Evolutionary conservation across 2,113 vertebrate genomes (phyloP), one percentile per base, ranked within the genome.

Genomic region (mouse (Mus musculus)): DNA sequence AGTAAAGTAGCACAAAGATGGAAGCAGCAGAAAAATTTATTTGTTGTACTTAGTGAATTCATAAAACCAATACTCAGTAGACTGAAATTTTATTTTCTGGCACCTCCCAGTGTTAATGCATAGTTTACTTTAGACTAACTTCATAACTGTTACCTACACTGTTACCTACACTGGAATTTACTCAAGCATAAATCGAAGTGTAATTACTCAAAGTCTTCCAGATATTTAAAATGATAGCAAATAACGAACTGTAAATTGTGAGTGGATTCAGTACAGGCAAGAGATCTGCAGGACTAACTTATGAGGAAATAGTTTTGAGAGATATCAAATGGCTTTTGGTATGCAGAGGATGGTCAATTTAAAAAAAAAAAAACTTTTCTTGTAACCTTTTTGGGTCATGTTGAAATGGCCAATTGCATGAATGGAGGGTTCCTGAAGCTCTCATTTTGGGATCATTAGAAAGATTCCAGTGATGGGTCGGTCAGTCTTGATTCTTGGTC

Each of bases 261-360:
- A 75, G 49, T 89, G 56, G 88, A 87, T 24, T 81, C 46, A 78
- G 36, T 77, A 22, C 46, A 90, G 80, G 80, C 17, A 69, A 89
- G 93, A 78, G 56, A 69, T 93, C 30, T 92, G 1, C 52, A 86
- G 69, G 16, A 11, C 28, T 52, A 14, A 13, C 26, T 97, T 97
- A 95, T 76, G 63, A 94, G 92, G 46, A 92, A 93, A 90, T 73
- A 87, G 89, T 26, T 93, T 49, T 94, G 52, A 95, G 42, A 91
- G 72, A 87, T 26, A 88, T 59, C 42, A 90, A 87, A 33, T 94
- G 42, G 65, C 52, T 71, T 96, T 85, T 96, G 80, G 61, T 69
- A 42, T 49, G 42, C 77, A 88, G 65, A 94, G 72, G 80, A 26
- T 94, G 92, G 91, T 93, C 76, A 90, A 5, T 93, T 88, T 30